Base-by-base conservation (phyloP, 1,140 invertebrate genomes). In the Drosophila paulistorum region DNA sequence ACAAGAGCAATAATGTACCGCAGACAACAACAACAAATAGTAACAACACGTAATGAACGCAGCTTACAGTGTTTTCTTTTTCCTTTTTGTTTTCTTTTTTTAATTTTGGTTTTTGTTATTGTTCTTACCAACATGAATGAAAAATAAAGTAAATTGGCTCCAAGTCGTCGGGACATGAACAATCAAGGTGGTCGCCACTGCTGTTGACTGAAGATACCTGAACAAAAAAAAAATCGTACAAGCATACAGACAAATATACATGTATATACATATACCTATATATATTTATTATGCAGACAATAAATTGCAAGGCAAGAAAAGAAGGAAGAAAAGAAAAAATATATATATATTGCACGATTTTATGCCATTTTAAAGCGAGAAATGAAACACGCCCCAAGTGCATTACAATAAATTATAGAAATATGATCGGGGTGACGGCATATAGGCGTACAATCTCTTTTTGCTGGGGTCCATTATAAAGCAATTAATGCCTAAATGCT, bases 341-440 rank as follows among this genome's bases (percentile, higher is more conserved):
- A 75, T 33, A 73, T 72, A 72, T 30, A 75, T 33, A 73, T 72
- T 73, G 45, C 65, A 70, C 61, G 78, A 89, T 90, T 89, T 89
- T 89, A 89, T 89, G 84, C 84, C 85, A 79, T 90, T 89, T 89
- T 89, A 89, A 89, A 89, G 84, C 84, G 84, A 90, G 84, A 89
- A 89, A 89, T 89, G 81, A 90, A 89, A 89, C 85, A 89, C 85
- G 84, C 84, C 84, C 85, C 81, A 78, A 90, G 77, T 90, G 81
- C 84, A 89, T 90, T 89, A 90, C 85, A 89, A 89, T 89, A 89
- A 89, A 89, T 90, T 89, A 90, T 77, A 84, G 84, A 89, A 89
- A 87, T 87, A 87, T 87, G 84, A 89, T 80, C 55, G 51, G 17
- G 20, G 45, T 51, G 45, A 51, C 45, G 20, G 45, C 45, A 51